phyloP scores from a whole-genome alignment of 2,113 vertebrate genomes.

The Formicarius rufipectus region DNA sequence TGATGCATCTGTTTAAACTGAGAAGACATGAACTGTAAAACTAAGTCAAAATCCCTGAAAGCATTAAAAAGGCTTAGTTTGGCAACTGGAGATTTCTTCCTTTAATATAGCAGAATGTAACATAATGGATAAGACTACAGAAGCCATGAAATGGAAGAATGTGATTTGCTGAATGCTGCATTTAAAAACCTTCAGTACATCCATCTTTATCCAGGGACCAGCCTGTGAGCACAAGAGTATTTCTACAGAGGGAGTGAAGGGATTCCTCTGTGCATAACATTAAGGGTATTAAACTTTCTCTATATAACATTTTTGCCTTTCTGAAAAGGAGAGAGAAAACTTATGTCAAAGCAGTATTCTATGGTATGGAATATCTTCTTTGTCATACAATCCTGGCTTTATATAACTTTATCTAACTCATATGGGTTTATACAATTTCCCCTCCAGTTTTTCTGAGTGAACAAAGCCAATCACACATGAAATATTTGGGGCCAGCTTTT shows the following conservation, averaged over 20 bases:
- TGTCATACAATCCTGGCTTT: background rate
- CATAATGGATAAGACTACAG: background rate
- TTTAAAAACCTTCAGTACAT: background rate
- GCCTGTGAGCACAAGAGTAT: background rate
- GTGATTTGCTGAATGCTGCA: background rate
- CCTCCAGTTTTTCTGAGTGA: background rate
- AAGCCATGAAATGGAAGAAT: background rate
- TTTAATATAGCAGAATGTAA: background rate
- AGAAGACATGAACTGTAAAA: background rate
- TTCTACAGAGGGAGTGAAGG: background rate
- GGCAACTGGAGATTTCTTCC: background rate
- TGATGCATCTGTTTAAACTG: background rate
- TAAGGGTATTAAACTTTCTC: background rate
- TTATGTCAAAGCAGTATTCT: background rate
- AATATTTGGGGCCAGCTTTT: background rate
- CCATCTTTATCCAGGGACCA: background rate
- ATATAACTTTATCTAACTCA: background rate
- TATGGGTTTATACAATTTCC: background rate
- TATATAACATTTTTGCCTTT: background rate
- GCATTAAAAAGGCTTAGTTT: background rate
- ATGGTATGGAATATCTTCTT: background rate
- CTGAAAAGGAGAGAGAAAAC: background rate
- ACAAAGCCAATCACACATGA: background rate
- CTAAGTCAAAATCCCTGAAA: background rate
- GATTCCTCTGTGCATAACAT: background rate